A percentile compares a stretch with the other conserved stretches of the same genome.
These are phyloP conservation scores for Pyrocoelia pectoralis DNA, from an alignment of 2,888 invertebrate genomes.

Conservation along the genomic window DNA sequence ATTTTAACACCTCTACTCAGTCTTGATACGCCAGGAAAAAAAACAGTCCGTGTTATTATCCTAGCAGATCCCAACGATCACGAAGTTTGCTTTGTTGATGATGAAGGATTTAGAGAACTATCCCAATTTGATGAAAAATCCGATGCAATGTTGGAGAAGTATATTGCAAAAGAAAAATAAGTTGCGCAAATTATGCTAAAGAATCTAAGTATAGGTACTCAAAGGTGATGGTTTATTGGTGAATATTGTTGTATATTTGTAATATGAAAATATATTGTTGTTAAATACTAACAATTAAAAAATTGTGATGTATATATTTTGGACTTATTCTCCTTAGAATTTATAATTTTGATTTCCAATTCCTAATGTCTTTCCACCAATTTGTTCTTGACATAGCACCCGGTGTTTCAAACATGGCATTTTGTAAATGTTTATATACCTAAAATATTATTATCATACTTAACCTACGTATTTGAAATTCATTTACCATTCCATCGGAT, in stretches of 20 bases:
- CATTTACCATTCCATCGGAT: slow-evolving; percentile 81
- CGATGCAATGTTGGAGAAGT: slow-evolving; percentile 79
- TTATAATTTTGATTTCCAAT: slow-evolving; percentile 58
- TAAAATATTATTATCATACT: slow-evolving; percentile 51
- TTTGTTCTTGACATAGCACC: slow-evolving; percentile 70
- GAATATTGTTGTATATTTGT: no score
- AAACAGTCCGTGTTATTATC: slow-evolving; percentile 95
- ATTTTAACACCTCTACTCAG: slow-evolving; percentile 90
- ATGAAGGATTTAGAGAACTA: slow-evolving; percentile 89
- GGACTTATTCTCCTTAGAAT: no score
- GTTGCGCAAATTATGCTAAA: no score
- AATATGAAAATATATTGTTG: no score
- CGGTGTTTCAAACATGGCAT: slow-evolving; percentile 69
- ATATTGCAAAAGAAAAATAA: slow-evolving; percentile 42
- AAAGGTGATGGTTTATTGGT: no score
- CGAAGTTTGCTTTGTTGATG: slow-evolving; percentile 98
- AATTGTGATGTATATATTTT: no score
- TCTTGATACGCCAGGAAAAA: slow-evolving; percentile 97
- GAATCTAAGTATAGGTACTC: no score
- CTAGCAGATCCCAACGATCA: slow-evolving; percentile 96
- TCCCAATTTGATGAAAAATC: slow-evolving; percentile 87
- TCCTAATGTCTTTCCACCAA: slow-evolving; percentile 82
- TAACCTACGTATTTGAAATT: no score
- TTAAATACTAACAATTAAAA: no score
- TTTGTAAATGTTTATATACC: slow-evolving; percentile 79